Conservation (phyloP, 1,140 invertebrate genomes). For the Luehdorfia chinensis region DNA sequence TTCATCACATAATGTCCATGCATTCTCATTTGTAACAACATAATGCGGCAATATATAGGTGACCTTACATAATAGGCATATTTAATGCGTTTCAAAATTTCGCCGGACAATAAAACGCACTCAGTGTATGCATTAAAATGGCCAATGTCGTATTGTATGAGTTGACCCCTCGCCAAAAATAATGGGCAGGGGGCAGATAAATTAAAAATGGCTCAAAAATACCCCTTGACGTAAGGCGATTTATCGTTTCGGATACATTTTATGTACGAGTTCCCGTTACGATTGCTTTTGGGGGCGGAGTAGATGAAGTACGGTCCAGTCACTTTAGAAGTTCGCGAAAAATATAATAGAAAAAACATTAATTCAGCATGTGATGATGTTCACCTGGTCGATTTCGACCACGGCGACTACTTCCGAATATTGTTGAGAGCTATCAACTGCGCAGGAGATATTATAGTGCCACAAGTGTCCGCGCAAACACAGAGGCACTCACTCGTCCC, state of each 20-base stretch:
- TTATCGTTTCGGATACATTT: constrained; percentile 24
- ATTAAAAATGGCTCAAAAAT: constrained; percentile 73
- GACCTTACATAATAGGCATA: constrained; percentile 14
- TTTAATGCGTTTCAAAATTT: constrained; percentile 32
- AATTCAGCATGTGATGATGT: too few relatives aligned
- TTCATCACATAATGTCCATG: too few relatives aligned
- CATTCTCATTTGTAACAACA: constrained; percentile 2
- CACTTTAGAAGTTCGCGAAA: too few relatives aligned
- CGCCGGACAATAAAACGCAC: constrained; percentile 59
- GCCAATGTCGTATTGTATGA: constrained; percentile 29
- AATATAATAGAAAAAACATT: too few relatives aligned
- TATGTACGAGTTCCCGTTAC: constrained; percentile 7
- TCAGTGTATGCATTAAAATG: constrained; percentile 41
- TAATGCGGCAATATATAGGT: constrained; percentile 1
- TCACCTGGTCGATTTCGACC: too few relatives aligned
- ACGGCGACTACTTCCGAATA: too few relatives aligned
- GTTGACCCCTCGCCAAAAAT: constrained; percentile 67
- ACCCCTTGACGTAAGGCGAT: constrained; percentile 51
- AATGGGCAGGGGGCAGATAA: constrained; percentile 68
- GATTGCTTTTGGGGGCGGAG: constrained; percentile 14
- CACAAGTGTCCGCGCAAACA: too few relatives aligned
- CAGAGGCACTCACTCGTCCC: too few relatives aligned
- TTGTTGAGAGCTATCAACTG: too few relatives aligned
- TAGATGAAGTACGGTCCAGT: not conserved
- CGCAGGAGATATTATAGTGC: too few relatives aligned